Evolutionary conservation across 2,113 vertebrate genomes (phyloP).

Genomic region (Pteropus alecto): DNA sequence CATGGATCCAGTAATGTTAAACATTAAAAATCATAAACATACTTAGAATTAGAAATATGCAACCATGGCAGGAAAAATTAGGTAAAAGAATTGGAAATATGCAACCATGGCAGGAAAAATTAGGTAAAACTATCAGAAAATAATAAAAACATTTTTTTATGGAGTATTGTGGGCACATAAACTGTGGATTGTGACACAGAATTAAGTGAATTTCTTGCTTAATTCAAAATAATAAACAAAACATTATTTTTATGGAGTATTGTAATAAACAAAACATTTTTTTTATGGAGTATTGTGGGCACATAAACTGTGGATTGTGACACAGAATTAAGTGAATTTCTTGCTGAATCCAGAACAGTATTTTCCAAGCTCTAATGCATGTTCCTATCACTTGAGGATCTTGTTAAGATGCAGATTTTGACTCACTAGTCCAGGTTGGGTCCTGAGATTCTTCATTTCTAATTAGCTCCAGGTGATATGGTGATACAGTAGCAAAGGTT

Average conservation of each 20-base stretch:
- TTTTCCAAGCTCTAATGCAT: neutral
- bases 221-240: no score
- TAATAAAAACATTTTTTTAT: neutral
- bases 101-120: neutral
- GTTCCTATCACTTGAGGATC: neutral
- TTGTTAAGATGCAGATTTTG: neutral
- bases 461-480: neutral
- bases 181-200: neutral
- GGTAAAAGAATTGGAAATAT: neutral
- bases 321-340: neutral
- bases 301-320: neutral
- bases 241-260: neutral
- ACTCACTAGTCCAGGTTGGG: neutral
- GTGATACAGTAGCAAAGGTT: neutral
- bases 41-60: neutral
- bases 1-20: neutral
- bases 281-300: neutral
- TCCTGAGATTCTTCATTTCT: neutral
- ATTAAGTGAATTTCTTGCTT: neutral
- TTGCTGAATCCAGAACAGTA: neutral
- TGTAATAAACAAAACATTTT: neutral
- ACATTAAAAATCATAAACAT: neutral
- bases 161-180: neutral
- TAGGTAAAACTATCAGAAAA: neutral
- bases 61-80: neutral